Evolutionary conservation across 2,797 vertebrate genomes (phyloP), one percentile per base, ranked within the genome.

Genomic region (Hirundo rustica): DNA sequence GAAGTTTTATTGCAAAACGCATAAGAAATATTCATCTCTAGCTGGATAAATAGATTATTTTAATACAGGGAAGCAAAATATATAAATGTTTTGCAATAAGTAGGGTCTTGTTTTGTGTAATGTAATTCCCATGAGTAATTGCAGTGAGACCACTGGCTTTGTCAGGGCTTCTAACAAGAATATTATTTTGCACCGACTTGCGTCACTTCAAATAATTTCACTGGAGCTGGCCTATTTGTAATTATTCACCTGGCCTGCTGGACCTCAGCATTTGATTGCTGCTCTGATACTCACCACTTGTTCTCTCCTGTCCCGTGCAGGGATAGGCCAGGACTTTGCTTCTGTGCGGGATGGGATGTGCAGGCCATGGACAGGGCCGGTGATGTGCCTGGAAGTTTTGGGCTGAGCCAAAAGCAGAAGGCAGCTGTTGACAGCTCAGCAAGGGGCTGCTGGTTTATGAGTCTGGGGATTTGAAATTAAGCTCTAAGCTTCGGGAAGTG

Each of bases 81-180:
- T 26, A 70, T 19, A 27, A 64, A 57, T 32, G 34, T 89, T 96
- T 85, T 40, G 88, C 88, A 96, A 71, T 67, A 74, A 58, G 29
- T 53, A 89, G 78, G 92, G 85, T 90, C 93, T 85, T 89, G 78
- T 65, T 78, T 83, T 72, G 47, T 3, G 0, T 68, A 87, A 74
- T 48, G 20, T 51, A 90, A 45, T 92, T 95, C 83, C 22, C 44
- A 45, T 65, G 80, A 95, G 66, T 94, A 89, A 93, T 77, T 68
- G 61, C 90, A 80, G n/a, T 23, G 92, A 90, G 92, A 96, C 89
- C 95, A 96, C 92, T 95, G 91, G 60, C 61, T 85, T 53, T 85
- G 55, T 66, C 83, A 73, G 76, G 89, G 85, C 77, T 93, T 93
- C 91, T 92, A 79, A 75, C 85, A 81, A 10, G 8, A 80, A 58